These are phyloP conservation scores for Crocuta crocuta DNA, from an alignment of 2,113 vertebrate genomes.

Conservation along the genomic window DNA sequence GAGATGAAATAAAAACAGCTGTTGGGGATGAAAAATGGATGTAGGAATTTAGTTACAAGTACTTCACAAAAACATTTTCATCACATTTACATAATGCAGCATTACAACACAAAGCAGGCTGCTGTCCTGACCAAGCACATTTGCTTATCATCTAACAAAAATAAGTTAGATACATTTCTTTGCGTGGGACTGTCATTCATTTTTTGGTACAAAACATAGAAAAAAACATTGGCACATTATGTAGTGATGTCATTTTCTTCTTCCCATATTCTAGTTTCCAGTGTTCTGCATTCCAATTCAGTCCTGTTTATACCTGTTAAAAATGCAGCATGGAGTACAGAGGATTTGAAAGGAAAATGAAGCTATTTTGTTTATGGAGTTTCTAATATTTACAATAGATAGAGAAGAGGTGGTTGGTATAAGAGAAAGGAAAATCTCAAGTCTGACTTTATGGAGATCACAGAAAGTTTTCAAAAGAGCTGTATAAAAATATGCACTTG, in stretches of 20 bases:
- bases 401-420: constrained; percentile 65
- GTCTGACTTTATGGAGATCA: constrained; percentile 75
- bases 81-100: constrained; percentile 77
- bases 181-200: constrained; percentile 80
- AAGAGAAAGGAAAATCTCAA: constrained; percentile 71
- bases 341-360: constrained; percentile 76
- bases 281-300: constrained; percentile 62
- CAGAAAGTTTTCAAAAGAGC: constrained; percentile 80
- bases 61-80: constrained; percentile 82
- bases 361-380: constrained; percentile 59
- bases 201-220: constrained; percentile 88
- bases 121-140: constrained; percentile 74
- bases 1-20: constrained; percentile 79
- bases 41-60: constrained; percentile 80
- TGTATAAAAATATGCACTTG: constrained; percentile 88
- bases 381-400: constrained; percentile 67
- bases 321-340: constrained; percentile 77
- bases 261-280: constrained; percentile 13
- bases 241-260: constrained; percentile 76
- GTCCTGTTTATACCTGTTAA: constrained; percentile 58
- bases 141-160: constrained; percentile 88
- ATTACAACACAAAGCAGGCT: constrained; percentile 82
- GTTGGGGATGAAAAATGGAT: constrained; percentile 76
- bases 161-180: constrained; percentile 89
- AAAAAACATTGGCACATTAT: constrained; percentile 87